Evolutionary conservation across 2,888 invertebrate genomes (phyloP).

Genomic region (Steinernema hermaphroditum): DNA sequence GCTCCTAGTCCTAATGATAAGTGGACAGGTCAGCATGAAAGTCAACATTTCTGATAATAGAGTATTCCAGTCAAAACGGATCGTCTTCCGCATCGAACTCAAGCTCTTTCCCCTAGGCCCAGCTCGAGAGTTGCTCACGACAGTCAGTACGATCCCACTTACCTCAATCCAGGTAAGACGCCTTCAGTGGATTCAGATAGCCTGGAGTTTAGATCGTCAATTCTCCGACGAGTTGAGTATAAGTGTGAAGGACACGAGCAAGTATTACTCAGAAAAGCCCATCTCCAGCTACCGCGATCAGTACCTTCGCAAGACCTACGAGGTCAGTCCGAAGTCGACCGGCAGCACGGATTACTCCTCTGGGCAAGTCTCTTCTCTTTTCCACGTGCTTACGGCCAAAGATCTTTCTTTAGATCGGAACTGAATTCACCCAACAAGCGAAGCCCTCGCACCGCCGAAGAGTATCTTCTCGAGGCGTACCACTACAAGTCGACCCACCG

Average conservation of each 20-base stretch:
- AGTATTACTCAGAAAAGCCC: slow-evolving; percentile 72
- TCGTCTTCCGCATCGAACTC: slow-evolving; percentile 4
- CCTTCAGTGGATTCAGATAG: background rate
- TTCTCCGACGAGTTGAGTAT: slow-evolving; percentile 12
- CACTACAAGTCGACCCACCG: slow-evolving; percentile 6
- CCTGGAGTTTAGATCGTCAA: background rate
- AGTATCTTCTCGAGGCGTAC: slow-evolving; percentile 17
- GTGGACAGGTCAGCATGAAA: background rate
- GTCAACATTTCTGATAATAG: background rate
- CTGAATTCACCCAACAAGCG: slow-evolving; percentile 3
- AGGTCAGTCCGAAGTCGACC: background rate
- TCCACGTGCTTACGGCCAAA: background rate
- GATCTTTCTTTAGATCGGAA: slow-evolving; percentile 11
- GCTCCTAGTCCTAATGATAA: slow-evolving; percentile 37
- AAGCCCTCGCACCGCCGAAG: slow-evolving; percentile 12
- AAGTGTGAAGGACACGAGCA: slow-evolving; percentile 18
- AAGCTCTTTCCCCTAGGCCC: background rate
- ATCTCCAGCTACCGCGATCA: slow-evolving; percentile 78
- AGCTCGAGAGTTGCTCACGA: background rate
- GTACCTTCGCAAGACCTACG: slow-evolving; percentile 70
- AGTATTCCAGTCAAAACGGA: background rate
- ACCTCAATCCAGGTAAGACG: slow-evolving; percentile 6
- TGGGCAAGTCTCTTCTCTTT: background rate
- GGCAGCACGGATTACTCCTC: slow-evolving; percentile 16
- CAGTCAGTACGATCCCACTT: slow-evolving; percentile 17